Evolutionary conservation across 2,888 invertebrate species (phyloP), one percentile per base, ranked within the genome.

Genomic region (Amblyjoppa proteus): DNA sequence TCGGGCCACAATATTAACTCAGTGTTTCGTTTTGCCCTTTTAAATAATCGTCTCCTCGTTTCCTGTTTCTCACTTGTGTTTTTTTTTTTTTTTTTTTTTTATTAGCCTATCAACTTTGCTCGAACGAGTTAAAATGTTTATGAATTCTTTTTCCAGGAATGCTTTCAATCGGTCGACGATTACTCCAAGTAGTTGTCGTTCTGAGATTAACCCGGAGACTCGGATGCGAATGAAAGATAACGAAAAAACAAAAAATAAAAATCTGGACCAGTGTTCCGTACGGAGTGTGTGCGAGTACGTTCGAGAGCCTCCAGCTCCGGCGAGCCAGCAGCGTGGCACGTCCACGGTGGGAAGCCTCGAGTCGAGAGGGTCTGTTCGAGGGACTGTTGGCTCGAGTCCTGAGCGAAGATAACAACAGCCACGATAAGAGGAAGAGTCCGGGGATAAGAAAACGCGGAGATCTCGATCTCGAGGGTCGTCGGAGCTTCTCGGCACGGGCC

Each of bases 321-420:
- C 28, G 28, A 28, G 25, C 58, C 58, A 58, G 58, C 58, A 28
- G 13, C 56, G 25, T 9, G 56, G 13, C 20, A 3, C 11, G 9
- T 16, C 25, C 20, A 20, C 56, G 20, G 56, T 58, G 13, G 11
- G 28, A 58, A 13, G 28, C 28, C 4, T 25, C 58, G 58, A 58
- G 28, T 58, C 58, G 58, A 58, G 58, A 58, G 28, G 58, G 58
- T 58, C 28, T 58, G 58, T 58, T 58, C 28, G 58, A 58, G 58
- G 20, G 9, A 28, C 58, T 25, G 58, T 58, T 58, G 58, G 58
- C 58, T 28, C 28, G 28, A 58, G 58, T 58, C 58, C 13, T 2
- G 11, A 58, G 28, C 28, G 58, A 13, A 28, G 28, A 58, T 58
- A 58, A 58, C 58, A 58, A 58, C 25, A 28, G 28, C 11, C 11